A percentile compares a stretch with the other conserved stretches of the same genome.
Evolutionary conservation across 2,797 vertebrate species (phyloP).

Genomic region (Anisognathus igniventris): DNA sequence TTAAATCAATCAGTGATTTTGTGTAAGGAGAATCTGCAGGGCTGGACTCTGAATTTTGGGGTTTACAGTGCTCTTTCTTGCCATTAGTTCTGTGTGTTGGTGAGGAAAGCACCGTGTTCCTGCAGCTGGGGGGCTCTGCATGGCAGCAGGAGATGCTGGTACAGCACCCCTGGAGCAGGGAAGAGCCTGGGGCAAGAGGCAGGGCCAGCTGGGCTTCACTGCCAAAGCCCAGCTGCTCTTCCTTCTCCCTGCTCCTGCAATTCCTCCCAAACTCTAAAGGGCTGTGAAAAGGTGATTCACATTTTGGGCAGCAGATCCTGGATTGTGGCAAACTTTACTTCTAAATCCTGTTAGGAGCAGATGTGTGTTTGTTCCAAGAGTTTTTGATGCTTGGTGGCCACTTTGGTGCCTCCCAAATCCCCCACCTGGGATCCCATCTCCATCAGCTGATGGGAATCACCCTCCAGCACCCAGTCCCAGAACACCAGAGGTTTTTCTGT

Average conservation of each 20-base stretch:
- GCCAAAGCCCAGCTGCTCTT: background rate
- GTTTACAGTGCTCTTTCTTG: background rate
- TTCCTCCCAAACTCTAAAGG: background rate
- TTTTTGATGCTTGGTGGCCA: background rate
- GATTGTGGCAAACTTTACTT: background rate
- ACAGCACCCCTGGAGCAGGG: background rate
- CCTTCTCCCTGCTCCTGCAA: background rate
- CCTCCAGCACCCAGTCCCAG: background rate
- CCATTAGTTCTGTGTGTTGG: background rate
- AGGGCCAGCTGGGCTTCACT: background rate
- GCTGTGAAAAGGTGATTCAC: background rate
- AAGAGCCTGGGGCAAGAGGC: background rate
- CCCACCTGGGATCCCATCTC: background rate
- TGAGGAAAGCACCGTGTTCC: background rate
- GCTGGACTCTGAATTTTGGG: background rate
- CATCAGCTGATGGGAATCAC: too few species aligned
- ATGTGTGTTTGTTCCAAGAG: background rate
- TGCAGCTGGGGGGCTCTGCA: background rate
- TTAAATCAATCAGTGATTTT: background rate
- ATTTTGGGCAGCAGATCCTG: background rate
- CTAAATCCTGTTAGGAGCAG: background rate
- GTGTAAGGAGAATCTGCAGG: background rate
- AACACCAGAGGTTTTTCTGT: too few species aligned
- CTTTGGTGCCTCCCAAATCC: background rate
- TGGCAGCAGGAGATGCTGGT: background rate